Conservation (phyloP, 2,113 vertebrate species). For the Arothron firmamentum region DNA sequence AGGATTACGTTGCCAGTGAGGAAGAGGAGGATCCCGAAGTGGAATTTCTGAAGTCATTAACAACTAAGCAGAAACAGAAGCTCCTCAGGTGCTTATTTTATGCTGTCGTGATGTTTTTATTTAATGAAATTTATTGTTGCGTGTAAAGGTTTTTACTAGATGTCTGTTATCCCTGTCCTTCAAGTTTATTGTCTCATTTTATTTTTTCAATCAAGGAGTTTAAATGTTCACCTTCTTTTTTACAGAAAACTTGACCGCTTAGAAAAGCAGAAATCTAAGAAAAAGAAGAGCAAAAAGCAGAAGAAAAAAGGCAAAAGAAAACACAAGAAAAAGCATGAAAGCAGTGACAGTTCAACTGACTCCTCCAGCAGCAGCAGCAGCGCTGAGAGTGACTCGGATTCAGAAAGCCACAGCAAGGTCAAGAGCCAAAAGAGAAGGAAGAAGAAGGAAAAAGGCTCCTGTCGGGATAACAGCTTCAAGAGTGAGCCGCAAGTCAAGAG, state of each 20-base stretch:
- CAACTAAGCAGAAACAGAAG: slow-evolving; percentile 95
- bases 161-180: background rate
- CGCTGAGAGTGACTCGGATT: slow-evolving; percentile 76
- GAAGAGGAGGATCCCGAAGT: slow-evolving; percentile 96
- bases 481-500: slow-evolving; percentile 71
- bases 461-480: slow-evolving; percentile 75
- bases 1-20: slow-evolving; percentile 93
- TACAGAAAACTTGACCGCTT: slow-evolving; percentile 93
- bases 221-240: slow-evolving; percentile 11
- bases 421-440: slow-evolving; percentile 76
- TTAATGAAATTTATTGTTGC: background rate
- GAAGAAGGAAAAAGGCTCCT: slow-evolving; percentile 80
- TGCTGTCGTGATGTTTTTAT: background rate
- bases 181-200: background rate
- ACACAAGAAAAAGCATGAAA: slow-evolving; percentile 81
- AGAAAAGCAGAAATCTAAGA: slow-evolving; percentile 87
- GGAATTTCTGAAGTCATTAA: slow-evolving; percentile 94
- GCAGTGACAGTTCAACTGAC: slow-evolving; percentile 60
- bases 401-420: slow-evolving; percentile 68
- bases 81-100: slow-evolving; percentile 83
- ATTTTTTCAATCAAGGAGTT: background rate
- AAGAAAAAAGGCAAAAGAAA: slow-evolving; percentile 80
- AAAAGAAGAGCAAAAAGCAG: slow-evolving; percentile 85
- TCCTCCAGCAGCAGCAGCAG: slow-evolving; percentile 70
- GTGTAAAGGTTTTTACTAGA: background rate